phyloP scores from a whole-genome alignment of 2,888 invertebrate species.

The Sarcophaga rosellei region DNA sequence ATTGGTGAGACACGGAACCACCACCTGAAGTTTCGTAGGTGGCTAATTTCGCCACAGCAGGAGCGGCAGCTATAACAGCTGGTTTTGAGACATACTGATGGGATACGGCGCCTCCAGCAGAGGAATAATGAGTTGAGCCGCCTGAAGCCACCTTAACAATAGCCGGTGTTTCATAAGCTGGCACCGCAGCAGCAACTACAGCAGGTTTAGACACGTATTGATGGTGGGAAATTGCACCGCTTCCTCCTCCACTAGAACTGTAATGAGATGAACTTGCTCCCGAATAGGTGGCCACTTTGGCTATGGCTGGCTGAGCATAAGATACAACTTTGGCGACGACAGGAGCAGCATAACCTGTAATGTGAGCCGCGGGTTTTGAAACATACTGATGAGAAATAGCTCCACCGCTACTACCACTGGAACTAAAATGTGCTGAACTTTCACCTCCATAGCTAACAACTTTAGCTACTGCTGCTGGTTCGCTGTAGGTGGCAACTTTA shows the following conservation, averaged over 20 bases:
- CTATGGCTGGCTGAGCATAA: conserved; percentile 67
- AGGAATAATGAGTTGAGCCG: conserved; percentile 25
- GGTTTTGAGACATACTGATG: conserved; percentile 74
- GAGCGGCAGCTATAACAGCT: conserved; percentile 66
- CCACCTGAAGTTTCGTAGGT: conserved; percentile 8
- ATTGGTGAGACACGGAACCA: conserved; percentile 73
- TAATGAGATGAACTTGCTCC: conserved; percentile 48
- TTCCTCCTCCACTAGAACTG: conserved; percentile 72
- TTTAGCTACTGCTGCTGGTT: conserved; percentile 43
- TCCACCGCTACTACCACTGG: conserved; percentile 69
- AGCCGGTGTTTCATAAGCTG: conserved; percentile 70
- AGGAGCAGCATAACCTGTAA: conserved; percentile 65
- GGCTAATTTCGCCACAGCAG: conserved; percentile 47
- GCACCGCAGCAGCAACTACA: conserved; percentile 52
- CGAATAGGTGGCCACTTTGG: conserved; percentile 77
- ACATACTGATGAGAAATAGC: conserved; percentile 73
- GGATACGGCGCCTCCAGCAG: conserved; percentile 67
- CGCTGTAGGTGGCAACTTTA: conserved; percentile 69
- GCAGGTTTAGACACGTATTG: not conserved
- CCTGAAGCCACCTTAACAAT: conserved; percentile 43
- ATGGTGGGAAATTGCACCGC: conserved; percentile 11
- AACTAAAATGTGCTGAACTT: conserved; percentile 49
- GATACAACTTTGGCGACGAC: conserved; percentile 52
- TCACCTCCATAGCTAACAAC: conserved; percentile 11
- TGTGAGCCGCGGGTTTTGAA: conserved; percentile 71